Evolutionary conservation across 1,140 invertebrate species (phyloP).

Genomic region (Aphelinus certus): DNA sequence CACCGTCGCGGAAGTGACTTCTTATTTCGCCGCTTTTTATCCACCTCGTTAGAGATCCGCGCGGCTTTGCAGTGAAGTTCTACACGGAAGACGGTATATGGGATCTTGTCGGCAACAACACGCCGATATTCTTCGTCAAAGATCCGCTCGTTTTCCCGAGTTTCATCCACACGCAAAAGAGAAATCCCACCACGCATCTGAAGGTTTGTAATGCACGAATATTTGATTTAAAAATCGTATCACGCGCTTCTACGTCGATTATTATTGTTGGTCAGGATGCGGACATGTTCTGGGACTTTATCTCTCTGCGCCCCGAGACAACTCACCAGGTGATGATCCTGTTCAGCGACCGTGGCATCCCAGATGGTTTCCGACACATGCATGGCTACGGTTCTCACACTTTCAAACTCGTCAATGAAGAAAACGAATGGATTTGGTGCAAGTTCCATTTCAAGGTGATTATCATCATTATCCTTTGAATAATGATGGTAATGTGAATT

Average conservation of each 20-base stretch:
- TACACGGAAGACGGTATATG: slow-evolving; percentile 97
- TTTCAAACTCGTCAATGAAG: slow-evolving; percentile 89
- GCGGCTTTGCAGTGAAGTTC: slow-evolving; percentile 95
- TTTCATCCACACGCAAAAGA: slow-evolving; percentile 93
- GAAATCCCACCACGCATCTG: slow-evolving; percentile 92
- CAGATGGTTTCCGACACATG: slow-evolving; percentile 93
- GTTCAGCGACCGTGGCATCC: slow-evolving; percentile 91
- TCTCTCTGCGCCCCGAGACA: slow-evolving; percentile 86
- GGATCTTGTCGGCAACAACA: slow-evolving; percentile 98
- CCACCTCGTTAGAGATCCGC: slow-evolving; percentile 76
- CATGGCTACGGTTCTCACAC: slow-evolving; percentile 96
- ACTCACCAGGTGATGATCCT: slow-evolving; percentile 89
- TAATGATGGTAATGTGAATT: no score
- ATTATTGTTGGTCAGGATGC: slow-evolving; percentile 69
- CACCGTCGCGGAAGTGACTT: no score
- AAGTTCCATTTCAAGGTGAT: slow-evolving; percentile 92
- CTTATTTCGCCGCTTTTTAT: not conserved
- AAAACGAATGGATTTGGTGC: slow-evolving; percentile 82
- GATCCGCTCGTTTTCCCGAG: slow-evolving; percentile 92
- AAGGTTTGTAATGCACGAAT: slow-evolving; percentile 68
- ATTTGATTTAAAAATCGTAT: no score
- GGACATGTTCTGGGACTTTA: slow-evolving; percentile 97
- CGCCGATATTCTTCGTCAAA: slow-evolving; percentile 95
- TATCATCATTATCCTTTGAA: no score
- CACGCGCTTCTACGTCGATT: no score